Conservation (phyloP, 2,113 vertebrate species). For the Andinoacara biseriatus region DNA sequence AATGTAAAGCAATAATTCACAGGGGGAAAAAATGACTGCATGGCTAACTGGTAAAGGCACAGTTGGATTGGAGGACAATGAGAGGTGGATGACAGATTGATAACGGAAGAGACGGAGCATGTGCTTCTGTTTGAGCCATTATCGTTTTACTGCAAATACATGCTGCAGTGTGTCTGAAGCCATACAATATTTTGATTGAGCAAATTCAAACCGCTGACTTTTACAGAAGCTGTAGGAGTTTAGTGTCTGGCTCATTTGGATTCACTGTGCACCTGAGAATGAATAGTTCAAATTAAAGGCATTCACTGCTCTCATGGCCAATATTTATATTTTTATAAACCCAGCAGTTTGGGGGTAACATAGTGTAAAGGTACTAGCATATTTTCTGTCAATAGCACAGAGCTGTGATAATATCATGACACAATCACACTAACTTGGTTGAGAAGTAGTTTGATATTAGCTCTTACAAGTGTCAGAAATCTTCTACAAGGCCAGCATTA, state of each 20-base stretch:
- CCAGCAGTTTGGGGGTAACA: constrained; percentile 26
- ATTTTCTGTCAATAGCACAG: constrained; percentile 18
- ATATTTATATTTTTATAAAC: constrained; percentile 30
- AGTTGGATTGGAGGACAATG: constrained; percentile 59
- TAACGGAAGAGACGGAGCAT: constrained; percentile 57
- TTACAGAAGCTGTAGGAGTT: constrained; percentile 56
- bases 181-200: constrained; percentile 26
- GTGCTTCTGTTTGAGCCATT: constrained; percentile 68
- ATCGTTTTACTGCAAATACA: constrained; percentile 55
- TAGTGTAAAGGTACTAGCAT: constrained; percentile 13
- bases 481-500: background rate
- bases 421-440: background rate
- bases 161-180: constrained; percentile 29
- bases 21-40: constrained; percentile 51
- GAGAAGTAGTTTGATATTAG: background rate
- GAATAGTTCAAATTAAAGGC: constrained; percentile 33
- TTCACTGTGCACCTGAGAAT: constrained; percentile 37
- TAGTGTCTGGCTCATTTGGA: constrained; percentile 24
- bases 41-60: constrained; percentile 54
- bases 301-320: constrained; percentile 22
- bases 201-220: constrained; percentile 24
- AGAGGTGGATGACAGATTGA: constrained; percentile 69
- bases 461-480: constrained; percentile 1
- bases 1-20: constrained; percentile 65
- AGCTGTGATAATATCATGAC: background rate